Conservation (phyloP, 1,140 invertebrate species). For the Calephelis virginiensis region DNA sequence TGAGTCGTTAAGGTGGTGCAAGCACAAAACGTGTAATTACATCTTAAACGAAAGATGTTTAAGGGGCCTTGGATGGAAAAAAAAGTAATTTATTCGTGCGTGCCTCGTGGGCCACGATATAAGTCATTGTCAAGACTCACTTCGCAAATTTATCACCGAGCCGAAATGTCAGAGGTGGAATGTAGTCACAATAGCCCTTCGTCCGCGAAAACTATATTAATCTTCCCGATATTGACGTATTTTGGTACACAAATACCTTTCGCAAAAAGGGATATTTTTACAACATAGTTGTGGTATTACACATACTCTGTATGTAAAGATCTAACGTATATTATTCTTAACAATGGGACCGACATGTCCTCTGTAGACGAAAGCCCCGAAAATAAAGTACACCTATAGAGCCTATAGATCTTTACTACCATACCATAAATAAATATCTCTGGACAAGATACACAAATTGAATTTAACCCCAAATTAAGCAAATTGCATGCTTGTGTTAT, state of each 20-base stretch:
- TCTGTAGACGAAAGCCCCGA: no score
- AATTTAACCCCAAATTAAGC: no score
- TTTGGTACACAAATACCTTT: background rate
- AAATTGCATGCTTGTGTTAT: no score
- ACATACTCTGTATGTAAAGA: no score
- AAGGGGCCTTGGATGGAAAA: slow-evolving; percentile 5
- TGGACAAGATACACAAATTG: no score
- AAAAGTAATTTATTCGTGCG: slow-evolving; percentile 13
- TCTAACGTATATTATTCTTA: no score
- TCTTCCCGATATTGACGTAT: slow-evolving; percentile 11
- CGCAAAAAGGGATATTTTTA: no score
- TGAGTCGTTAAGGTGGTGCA: slow-evolving; percentile 3
- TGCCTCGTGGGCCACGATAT: slow-evolving; percentile 8
- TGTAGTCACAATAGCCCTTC: slow-evolving; percentile 22
- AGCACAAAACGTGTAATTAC: background rate
- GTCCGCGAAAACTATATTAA: slow-evolving; percentile 32
- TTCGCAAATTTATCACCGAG: slow-evolving; percentile 39
- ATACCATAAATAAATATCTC: no score
- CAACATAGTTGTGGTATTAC: no score
- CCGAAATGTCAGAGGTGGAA: slow-evolving; percentile 35
- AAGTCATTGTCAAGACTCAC: slow-evolving; percentile 20
- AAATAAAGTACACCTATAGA: no score
- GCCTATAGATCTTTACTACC: no score
- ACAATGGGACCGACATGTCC: no score
- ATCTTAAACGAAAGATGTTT: slow-evolving; percentile 18